Conservation (phyloP, 1,140 invertebrate species). For the Coelopa frigida region DNA sequence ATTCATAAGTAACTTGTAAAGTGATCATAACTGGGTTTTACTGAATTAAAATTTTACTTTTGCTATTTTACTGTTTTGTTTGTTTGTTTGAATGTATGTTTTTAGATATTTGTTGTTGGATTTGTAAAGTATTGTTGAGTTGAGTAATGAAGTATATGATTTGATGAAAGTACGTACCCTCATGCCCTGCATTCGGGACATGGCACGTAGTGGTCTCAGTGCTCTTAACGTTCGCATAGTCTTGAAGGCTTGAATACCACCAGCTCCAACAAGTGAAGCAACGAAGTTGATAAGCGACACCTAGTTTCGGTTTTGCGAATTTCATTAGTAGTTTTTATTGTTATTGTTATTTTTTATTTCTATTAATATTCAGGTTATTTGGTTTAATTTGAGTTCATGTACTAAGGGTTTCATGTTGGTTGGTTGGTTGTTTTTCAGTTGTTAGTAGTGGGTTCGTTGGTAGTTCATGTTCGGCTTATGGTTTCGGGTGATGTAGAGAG, state of each 20-base stretch:
- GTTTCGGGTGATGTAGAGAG: too few species aligned
- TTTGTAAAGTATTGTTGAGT: too few species aligned
- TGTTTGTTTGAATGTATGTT: constrained; percentile 4
- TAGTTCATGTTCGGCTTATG: too few species aligned
- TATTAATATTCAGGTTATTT: constrained; percentile 4
- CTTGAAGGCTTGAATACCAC: constrained; percentile 96
- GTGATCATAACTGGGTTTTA: too few species aligned
- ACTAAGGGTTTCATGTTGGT: neutral
- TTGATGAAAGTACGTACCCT: constrained; percentile 73
- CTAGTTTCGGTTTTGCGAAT: constrained; percentile 49
- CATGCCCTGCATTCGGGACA: constrained; percentile 97
- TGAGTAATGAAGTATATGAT: constrained; percentile 16
- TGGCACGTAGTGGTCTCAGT: constrained; percentile 87
- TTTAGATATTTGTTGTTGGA: constrained; percentile 19
- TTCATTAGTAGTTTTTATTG: constrained; percentile 7
- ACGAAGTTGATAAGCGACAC: constrained; percentile 96
- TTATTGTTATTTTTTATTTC: constrained; percentile 7
- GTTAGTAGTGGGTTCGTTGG: too few species aligned
- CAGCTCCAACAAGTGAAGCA: constrained; percentile 85
- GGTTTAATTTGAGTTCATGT: constrained; percentile 2
- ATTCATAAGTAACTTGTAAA: too few species aligned
- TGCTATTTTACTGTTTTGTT: neutral
- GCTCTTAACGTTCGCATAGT: constrained; percentile 94
- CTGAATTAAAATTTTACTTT: too few species aligned
- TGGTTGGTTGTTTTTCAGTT: constrained; percentile 1